Evolutionary conservation across 1,140 invertebrate genomes (phyloP), one percentile per base, ranked within the genome.

Genomic region (Lanistes nyassanus): DNA sequence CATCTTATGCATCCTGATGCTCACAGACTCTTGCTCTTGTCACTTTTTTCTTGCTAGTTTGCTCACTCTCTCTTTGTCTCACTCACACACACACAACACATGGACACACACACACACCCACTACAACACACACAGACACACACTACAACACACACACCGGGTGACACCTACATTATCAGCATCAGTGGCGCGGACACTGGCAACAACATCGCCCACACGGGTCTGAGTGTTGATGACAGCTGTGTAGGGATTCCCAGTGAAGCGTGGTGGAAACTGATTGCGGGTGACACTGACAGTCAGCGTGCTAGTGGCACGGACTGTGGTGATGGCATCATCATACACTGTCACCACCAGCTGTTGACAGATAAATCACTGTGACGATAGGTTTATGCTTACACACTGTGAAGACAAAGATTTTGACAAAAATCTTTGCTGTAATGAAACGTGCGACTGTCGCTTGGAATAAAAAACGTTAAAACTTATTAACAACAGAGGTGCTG

Each of bases 231-330:
- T 94, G 51, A 90, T 91, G 4, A 93, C 93, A 83, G 94, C 92
- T 79, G 96, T 96, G 5, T 95, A 94, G 0, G 91, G 89, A 77
- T 93, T 92, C 3, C 75, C 65, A 0, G 23, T 53, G 67, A 85
- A 85, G 2, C 68, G 36, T 9, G 92, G 90, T n/a, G 91, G 88
- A 19, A 91, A 92, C 3, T 90, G 90, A 16, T 96, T 93, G 84
- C 96, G 95, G 68, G 94, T 93, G 13, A 97, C 94, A 81, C 93
- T 95, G 0, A 97, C 92, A 4, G 93, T 94, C 0, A 98, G 91
- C 3, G 94, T 94, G 3, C 93, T 93, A 3, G 95, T 92, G 6
- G 75, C 77, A 23, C 77, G 72, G 11, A 58, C 42, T 3, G 16
- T 31, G 64, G 81, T 78, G 34, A 80, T 79, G 34, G 80, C 76